Evolutionary conservation across 2,888 invertebrate genomes (phyloP).

Genomic region (Drosophila niveifrons): DNA sequence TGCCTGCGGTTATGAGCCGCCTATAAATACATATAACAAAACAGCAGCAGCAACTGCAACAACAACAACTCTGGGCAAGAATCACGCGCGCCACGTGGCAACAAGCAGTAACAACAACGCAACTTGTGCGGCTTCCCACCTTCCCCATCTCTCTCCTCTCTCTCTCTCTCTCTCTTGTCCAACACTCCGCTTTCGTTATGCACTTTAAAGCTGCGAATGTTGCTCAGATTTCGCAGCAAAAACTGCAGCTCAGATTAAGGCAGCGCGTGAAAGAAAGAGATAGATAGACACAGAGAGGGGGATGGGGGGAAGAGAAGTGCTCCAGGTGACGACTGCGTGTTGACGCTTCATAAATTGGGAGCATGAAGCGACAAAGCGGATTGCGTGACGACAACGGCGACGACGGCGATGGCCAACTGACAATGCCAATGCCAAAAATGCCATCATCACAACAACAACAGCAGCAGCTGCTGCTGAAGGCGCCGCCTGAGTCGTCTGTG

Average conservation of each 20-base stretch:
- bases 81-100: slow-evolving; percentile 35
- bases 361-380: slow-evolving; percentile 37
- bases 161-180: no score
- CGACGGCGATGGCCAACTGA: slow-evolving; percentile 36
- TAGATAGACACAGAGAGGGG: neutral
- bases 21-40: slow-evolving; percentile 46
- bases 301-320: neutral
- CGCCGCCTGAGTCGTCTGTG: neutral
- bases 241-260: neutral
- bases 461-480: slow-evolving; percentile 1
- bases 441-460: slow-evolving; percentile 44
- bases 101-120: slow-evolving; percentile 12
- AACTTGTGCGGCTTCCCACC: slow-evolving; percentile 51
- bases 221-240: neutral
- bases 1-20: slow-evolving; percentile 52
- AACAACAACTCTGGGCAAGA: slow-evolving; percentile 26
- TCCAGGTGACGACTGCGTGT: slow-evolving; percentile 58
- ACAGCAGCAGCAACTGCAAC: neutral
- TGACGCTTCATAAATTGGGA: slow-evolving; percentile 70
- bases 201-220: neutral
- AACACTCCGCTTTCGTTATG: neutral
- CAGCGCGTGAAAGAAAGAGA: neutral
- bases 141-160: neutral
- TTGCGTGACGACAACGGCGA: slow-evolving; percentile 42
- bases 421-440: slow-evolving; percentile 49